Conservation (phyloP, 2,113 vertebrate genomes). For the Carettochelys insculpta region DNA sequence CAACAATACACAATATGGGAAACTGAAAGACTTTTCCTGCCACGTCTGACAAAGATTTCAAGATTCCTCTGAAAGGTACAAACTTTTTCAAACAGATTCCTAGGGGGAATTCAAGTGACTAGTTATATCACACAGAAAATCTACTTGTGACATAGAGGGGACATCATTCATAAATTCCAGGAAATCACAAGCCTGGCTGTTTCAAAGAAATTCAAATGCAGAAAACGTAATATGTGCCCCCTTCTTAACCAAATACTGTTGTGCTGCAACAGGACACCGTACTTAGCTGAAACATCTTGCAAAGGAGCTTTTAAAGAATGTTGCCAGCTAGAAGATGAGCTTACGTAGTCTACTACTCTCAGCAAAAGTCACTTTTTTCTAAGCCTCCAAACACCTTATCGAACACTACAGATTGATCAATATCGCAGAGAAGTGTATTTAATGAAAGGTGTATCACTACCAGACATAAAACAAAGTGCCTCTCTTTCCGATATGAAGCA, state of each 20-base stretch:
- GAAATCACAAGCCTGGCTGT: background rate
- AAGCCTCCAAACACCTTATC: background rate
- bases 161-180: background rate
- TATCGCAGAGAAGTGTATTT: background rate
- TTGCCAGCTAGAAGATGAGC: background rate
- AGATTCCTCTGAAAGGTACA: background rate
- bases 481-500: background rate
- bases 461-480: background rate
- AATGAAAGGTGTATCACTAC: background rate
- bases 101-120: background rate
- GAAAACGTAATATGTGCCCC: background rate
- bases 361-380: background rate
- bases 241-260: too few species aligned
- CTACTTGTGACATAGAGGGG: background rate
- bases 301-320: background rate
- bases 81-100: background rate
- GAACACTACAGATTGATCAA: background rate
- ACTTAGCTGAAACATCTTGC: background rate
- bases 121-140: background rate
- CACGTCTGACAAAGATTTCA: background rate
- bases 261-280: background rate
- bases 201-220: background rate
- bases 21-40: background rate
- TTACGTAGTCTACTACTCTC: background rate
- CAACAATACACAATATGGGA: background rate